Conservation (phyloP, 1,140 invertebrate genomes). For the Yoshiicerus persimilis region DNA sequence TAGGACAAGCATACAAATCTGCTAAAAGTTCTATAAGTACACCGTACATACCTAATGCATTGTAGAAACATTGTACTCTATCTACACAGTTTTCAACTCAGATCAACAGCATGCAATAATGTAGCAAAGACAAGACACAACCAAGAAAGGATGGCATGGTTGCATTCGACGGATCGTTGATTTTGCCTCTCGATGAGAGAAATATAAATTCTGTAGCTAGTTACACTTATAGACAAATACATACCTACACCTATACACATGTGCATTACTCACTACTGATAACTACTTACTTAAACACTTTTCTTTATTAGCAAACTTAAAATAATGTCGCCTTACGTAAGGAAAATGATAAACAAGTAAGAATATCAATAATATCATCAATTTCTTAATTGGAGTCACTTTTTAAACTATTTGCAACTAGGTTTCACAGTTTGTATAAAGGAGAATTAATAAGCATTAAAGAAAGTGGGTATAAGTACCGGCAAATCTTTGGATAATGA, state of each 20-base stretch:
- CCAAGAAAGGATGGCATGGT: background rate
- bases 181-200: background rate
- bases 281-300: too few species aligned
- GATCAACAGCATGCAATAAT: background rate
- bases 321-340: too few species aligned
- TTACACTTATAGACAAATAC: background rate
- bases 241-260: background rate
- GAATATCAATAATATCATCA: too few species aligned
- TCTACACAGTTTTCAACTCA: background rate
- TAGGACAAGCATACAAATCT: background rate
- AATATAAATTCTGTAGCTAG: background rate
- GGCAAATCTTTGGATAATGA: too few species aligned
- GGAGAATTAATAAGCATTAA: too few species aligned
- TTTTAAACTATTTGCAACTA: too few species aligned
- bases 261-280: too few species aligned
- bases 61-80: background rate
- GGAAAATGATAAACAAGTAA: too few species aligned
- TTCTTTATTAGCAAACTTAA: too few species aligned
- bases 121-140: background rate
- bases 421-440: too few species aligned
- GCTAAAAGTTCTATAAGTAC: background rate
- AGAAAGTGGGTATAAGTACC: too few species aligned
- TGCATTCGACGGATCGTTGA: slow-evolving; percentile 1
- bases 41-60: background rate
- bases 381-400: too few species aligned